Evolutionary conservation across 2,797 vertebrate genomes (phyloP).

Genomic region (Bucorvus abyssinicus): DNA sequence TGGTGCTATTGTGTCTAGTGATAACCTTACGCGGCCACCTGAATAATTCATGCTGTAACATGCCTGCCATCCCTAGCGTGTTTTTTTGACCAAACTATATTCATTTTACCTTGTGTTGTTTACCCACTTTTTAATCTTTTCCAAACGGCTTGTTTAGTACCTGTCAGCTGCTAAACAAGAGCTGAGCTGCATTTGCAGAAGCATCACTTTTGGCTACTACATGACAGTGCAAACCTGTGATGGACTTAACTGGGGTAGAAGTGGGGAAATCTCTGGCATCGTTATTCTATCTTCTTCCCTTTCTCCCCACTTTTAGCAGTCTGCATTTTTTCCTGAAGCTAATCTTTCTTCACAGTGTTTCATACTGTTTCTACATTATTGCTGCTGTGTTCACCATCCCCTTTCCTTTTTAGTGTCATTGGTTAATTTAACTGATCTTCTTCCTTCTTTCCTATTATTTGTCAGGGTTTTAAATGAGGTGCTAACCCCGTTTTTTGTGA

Average conservation of each 20-base stretch:
- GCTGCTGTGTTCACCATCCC: neutral
- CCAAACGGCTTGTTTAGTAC: neutral
- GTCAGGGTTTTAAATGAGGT: neutral
- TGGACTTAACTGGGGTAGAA: neutral
- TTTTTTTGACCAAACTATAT: neutral
- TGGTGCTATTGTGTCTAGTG: neutral
- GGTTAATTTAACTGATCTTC: neutral
- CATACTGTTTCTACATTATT: neutral
- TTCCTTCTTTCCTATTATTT: neutral
- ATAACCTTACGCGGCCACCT: neutral
- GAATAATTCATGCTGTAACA: slow-evolving; percentile 24
- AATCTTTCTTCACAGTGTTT: neutral
- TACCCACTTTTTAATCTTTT: slow-evolving; percentile 24
- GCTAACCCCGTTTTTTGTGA: neutral
- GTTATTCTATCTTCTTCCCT: neutral
- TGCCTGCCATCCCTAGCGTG: neutral
- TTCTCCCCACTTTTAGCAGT: neutral
- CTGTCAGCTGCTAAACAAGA: neutral
- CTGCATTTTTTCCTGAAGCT: neutral
- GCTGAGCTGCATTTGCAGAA: neutral
- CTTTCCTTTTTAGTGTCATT: neutral
- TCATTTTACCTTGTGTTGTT: slow-evolving; percentile 21
- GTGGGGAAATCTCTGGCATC: neutral
- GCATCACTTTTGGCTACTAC: neutral
- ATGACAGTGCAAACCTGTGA: neutral